Base-by-base conservation (phyloP, 1,140 invertebrate genomes). In the Caenorhabditis remanei region DNA sequence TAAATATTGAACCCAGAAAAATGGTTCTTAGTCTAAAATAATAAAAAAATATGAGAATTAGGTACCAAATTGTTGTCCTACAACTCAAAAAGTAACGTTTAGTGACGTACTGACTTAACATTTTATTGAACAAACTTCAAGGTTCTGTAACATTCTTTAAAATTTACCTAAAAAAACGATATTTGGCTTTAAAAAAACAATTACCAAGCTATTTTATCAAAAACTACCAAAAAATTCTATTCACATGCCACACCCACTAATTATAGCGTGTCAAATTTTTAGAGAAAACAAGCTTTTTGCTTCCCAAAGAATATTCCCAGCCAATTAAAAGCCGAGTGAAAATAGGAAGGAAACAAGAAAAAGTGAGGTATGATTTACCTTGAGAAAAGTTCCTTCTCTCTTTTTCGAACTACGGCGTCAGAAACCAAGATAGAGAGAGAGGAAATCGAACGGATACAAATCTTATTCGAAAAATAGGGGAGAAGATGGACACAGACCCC, bases 301-400 rank as follows among this genome's bases (percentile, higher is more conserved):
- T 0, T 53, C 11, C 4, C 56, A 8, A 9, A 9, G 4, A 71
- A 19, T 5, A 32, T 71, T 71, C 65, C 19, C 65, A 71, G 65
- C 16, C 65, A 71, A 71, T 71, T 71, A 71, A 16, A 53, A 53
- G 32, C 32, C 32, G 32, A 14, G 50, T 11, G 5, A 14, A 53
- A 14, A 53, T 14, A 53, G 50, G 50, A 50, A 50, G 50, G 32
- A 32, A 53, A 53, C 32, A 40, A 65, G 32, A 67, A 41, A 67
- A 41, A 65, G 40, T 32, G 46, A 6, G 19, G 55, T 14, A 71
- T 50, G 71, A 79, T 79, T 79, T 79, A 79, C 71, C 71, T 79
- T 79, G 71, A 79, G 71, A 79, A 50, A 79, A 50, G 63, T 40
- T 40, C 4, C 32, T 2, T 2, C 32, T 32, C 32, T 32, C 32